These are phyloP conservation scores for Drosophila anomelani DNA, from an alignment of 2,888 invertebrate species.

Conservation along the genomic window DNA sequence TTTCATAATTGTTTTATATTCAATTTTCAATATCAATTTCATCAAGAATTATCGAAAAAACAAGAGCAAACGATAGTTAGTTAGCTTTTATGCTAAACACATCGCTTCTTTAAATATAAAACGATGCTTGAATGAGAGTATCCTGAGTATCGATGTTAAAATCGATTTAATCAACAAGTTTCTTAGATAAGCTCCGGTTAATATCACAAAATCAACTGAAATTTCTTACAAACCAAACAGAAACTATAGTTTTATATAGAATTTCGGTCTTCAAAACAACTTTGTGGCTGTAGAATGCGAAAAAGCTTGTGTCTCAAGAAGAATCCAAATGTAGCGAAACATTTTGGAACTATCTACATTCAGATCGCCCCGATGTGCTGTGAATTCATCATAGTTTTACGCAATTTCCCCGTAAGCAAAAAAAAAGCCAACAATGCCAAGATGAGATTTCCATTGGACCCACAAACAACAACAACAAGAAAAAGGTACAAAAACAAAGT, in stretches of 20 bases:
- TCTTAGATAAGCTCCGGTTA: no score
- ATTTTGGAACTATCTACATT: slow-evolving; percentile 2
- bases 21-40: no score
- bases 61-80: neutral
- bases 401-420: slow-evolving; percentile 11
- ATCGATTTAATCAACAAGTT: no score
- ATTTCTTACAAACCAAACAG: neutral
- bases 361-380: slow-evolving; percentile 1
- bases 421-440: slow-evolving; percentile 28
- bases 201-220: neutral
- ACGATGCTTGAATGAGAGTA: neutral
- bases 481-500: slow-evolving; percentile 14
- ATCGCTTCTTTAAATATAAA: neutral
- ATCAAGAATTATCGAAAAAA: no score
- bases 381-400: slow-evolving; percentile 33
- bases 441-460: slow-evolving; percentile 30
- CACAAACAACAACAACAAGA: neutral
- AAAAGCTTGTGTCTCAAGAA: neutral
- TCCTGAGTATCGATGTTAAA: neutral
- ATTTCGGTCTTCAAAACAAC: neutral
- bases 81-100: neutral
- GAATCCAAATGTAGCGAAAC: neutral
- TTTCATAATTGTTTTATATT: no score
- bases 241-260: neutral
- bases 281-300: neutral